A percentile compares a stretch with the other conserved stretches of the same genome.
Conservation (phyloP, 1,140 invertebrate species). For the Lasioglossum albipes region DNA sequence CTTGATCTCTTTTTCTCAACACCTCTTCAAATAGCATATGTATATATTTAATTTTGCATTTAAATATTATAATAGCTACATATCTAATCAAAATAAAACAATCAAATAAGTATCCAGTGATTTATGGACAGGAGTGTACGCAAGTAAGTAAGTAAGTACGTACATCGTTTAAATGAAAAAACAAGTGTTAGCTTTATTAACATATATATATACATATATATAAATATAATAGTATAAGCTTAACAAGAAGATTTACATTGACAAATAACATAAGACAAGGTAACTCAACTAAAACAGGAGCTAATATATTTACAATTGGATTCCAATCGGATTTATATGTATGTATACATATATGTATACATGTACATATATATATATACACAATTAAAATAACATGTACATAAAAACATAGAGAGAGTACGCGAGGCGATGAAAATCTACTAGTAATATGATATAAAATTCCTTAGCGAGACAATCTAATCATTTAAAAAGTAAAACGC, state of each 20-base stretch:
- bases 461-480: not conserved
- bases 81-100: no score
- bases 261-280: not conserved
- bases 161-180: not conserved
- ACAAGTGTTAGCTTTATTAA: not conserved
- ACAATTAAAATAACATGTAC: not conserved
- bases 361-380: no score
- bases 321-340: not conserved
- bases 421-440: no score
- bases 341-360: no score
- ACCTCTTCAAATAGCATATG: no score
- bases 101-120: no score
- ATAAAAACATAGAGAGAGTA: not conserved
- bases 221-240: not conserved
- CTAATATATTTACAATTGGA: constrained; percentile 15
- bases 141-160: not conserved
- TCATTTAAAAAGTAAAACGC: constrained; percentile 15
- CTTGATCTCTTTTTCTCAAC: no score
- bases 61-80: no score
- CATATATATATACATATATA: not conserved
- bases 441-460: not conserved
- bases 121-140: no score
- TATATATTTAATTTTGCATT: no score
- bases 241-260: constrained; percentile 13
- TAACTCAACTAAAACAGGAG: not conserved